A percentile compares a stretch with the other conserved stretches of the same genome.
phyloP scores from a whole-genome alignment of 2,113 vertebrate species.

The Galbula dea region DNA sequence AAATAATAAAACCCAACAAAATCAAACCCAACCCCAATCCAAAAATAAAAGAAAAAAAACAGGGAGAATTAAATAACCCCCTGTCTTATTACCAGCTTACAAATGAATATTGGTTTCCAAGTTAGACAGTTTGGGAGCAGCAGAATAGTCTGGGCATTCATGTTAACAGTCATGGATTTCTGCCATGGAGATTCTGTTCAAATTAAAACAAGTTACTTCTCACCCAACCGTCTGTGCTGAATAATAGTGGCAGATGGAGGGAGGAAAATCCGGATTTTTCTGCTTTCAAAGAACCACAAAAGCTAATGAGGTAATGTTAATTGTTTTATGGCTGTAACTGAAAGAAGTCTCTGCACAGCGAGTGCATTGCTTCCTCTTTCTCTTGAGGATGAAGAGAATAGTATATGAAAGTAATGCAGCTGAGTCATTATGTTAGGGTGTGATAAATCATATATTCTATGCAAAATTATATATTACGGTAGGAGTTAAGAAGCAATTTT shows the following conservation, averaged over 20 bases:
- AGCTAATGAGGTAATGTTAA: conserved; percentile 54
- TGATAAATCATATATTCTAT: background rate
- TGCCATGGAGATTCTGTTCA: conserved; percentile 11
- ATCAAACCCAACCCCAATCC: too few relatives aligned
- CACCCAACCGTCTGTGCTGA: conserved; percentile 6
- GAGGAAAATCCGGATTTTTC: conserved; percentile 17
- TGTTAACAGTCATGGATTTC: background rate
- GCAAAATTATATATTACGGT: background rate
- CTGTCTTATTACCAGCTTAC: background rate
- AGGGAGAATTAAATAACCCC: background rate
- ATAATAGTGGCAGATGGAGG: conserved; percentile 36
- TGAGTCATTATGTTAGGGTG: background rate
- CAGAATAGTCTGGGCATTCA: background rate
- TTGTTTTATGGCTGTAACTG: background rate
- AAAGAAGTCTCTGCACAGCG: conserved; percentile 1
- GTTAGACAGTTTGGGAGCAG: background rate
- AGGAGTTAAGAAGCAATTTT: background rate
- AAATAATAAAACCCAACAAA: too few relatives aligned
- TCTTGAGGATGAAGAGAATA: background rate
- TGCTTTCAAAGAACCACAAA: conserved; percentile 47
- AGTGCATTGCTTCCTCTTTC: background rate
- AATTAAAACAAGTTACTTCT: conserved; percentile 25
- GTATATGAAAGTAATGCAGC: background rate
- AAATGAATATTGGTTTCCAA: background rate
- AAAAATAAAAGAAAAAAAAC: rapidly evolving